phyloP scores from a whole-genome alignment of 2,888 invertebrate species.

The Enchytraeus crypticus region DNA sequence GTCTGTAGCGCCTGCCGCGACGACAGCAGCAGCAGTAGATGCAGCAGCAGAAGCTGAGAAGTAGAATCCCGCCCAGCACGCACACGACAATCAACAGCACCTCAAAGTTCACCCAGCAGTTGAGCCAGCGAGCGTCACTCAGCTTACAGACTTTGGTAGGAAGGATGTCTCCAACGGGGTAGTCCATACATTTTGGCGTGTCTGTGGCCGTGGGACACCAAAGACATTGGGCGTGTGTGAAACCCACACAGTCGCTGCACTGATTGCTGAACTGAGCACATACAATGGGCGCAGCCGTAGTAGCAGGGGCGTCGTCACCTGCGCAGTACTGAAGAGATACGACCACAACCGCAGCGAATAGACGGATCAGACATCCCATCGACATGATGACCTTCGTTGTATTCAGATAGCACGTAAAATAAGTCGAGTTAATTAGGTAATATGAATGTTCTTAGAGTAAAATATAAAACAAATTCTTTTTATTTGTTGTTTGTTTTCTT shows the following conservation, averaged over 20 bases:
- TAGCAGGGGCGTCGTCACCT: too few relatives aligned
- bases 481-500: too few relatives aligned
- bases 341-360: too few relatives aligned
- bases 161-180: not conserved
- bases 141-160: constrained; percentile 2
- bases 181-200: not conserved
- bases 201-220: not conserved
- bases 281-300: too few relatives aligned
- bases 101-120: constrained; percentile 3
- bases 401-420: too few relatives aligned
- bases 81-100: constrained; percentile 4
- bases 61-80: not conserved
- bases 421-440: too few relatives aligned
- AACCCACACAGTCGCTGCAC: not conserved
- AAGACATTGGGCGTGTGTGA: not conserved
- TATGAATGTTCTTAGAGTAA: too few relatives aligned
- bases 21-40: constrained; percentile 11
- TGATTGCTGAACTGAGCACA: too few relatives aligned
- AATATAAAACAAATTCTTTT: too few relatives aligned
- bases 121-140: not conserved
- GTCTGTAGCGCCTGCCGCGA: not conserved
- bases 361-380: too few relatives aligned
- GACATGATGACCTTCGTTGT: too few relatives aligned
- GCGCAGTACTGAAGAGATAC: too few relatives aligned
- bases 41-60: not conserved